Base-by-base conservation (phyloP, 2,888 invertebrate species). In the Tortrix viridana region DNA sequence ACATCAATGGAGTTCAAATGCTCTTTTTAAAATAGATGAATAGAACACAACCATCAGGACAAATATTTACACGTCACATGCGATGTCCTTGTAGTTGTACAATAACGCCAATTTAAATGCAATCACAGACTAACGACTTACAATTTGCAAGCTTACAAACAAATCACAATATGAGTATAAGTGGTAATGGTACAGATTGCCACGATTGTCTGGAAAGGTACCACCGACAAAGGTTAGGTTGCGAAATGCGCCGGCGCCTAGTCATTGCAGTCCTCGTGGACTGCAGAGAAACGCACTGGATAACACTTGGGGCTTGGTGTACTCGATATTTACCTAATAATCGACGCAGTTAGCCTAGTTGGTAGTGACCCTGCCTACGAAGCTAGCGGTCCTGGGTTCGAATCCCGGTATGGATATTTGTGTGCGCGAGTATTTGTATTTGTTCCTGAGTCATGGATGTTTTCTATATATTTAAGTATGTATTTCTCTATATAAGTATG, bases 71-170 rank as follows among this genome's bases (percentile, higher is more conserved):
- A 22, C 52, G 44, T 37, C 37, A 52, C 37, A 22, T 18, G 19
- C 53, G 55, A 48, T 53, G 58, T 52, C 37, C 43, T 59, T 67
- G 65, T 70, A 65, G 71, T 74, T 74, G 76, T 72, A 69, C 72
- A 79, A 79, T 77, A 74, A 77, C 78, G 71, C 76, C 85, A 87
- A 86, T 87, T 84, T 86, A 82, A 87, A 85, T 56, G 83, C 82
- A 85, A 88, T 87, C 83, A 83, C 71, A 58, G 63, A 16, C 62
- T 81, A 83, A 84, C 80, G 74, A 81, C 75, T 70, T 60, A 68
- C 74, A 75, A 79, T 81, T 77, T 52, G 79, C 74, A 65, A 70
- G 71, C 68, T 67, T 72, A 75, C 77, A 76, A 78, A 84, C 78
- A 82, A 81, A 82, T 77, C 69, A 70, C 81, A 81, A 80, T 84